Base-by-base conservation (phyloP, 2,113 vertebrate species). In the Saguinus imperator region DNA sequence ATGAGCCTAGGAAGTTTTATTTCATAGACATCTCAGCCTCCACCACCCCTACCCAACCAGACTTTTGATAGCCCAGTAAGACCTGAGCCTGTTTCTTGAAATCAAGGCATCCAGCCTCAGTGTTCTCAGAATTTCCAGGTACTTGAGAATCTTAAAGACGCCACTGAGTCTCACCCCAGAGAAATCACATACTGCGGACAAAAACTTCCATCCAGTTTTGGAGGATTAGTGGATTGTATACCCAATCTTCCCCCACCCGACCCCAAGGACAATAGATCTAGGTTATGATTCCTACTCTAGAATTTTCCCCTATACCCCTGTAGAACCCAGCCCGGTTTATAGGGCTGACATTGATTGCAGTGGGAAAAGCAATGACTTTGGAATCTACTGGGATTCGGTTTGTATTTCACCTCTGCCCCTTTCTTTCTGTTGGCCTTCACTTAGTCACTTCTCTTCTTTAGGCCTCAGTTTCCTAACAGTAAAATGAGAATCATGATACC, bases 81-180 rank as follows among this genome's bases (percentile, higher is more conserved):
- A 14, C 40, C 66, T 25, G 25, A 21, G 21, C 13, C 73, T 86
- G 27, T 32, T 72, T 93, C 66, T 80, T 89, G 52, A 91, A 86
- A 61, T 75, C 87, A 96, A 45, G 45, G 25, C 73, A 66, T 57
- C 35, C n/a, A 68, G 45, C 23, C 61, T 93, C 50, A 64, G 29
- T 45, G 45, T 45, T 72, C 79, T 89, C 11, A 40, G 82, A 80
- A 83, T 83, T 91, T 92, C 70, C 50, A 95, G 29, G 77, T 72
- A 83, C 91, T 91, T 95, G 50, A 91, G 52, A 94, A 73, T 75
- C 50, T 80, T 52, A 93, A 86, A 90, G 90, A 94, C 96, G 50
- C 76, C 79, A 72, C 20, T 17, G 18, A 82, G 70, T 94, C 81
- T 81, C 35, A 7, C 12, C 55, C 29, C 57, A 94, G 81, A 89